Conservation (phyloP, 2,113 vertebrate genomes). For the Cavia porcellus region DNA sequence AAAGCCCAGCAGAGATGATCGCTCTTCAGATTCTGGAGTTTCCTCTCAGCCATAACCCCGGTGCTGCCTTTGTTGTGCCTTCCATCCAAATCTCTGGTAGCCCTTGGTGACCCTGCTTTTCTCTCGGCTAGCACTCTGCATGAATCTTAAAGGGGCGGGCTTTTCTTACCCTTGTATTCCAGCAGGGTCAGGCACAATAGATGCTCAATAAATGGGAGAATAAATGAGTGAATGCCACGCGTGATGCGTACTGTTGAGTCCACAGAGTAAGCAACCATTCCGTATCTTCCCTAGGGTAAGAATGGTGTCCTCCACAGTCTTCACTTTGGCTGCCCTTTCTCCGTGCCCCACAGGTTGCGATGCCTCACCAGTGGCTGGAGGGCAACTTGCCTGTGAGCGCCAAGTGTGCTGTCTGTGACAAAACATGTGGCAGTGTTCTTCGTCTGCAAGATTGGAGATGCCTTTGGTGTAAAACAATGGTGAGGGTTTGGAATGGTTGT, state of each 20-base stretch:
- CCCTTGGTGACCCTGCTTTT: background rate
- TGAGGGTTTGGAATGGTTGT: constrained; percentile 80
- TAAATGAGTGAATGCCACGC: background rate
- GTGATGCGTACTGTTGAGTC: fast-evolving
- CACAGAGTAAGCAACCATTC: background rate
- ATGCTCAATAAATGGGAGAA: background rate
- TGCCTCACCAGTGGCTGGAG: constrained; percentile 99
- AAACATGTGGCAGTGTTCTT: constrained; percentile 98
- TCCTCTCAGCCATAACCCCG: background rate
- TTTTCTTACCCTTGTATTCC: background rate
- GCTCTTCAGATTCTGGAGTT: background rate
- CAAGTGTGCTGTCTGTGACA: constrained; percentile 98
- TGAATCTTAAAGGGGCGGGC: background rate
- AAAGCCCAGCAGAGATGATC: background rate
- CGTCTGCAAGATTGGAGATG: constrained; percentile 99
- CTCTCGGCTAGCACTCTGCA: background rate
- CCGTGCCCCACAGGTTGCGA: constrained; percentile 91
- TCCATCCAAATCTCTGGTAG: background rate
- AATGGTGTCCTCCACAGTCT: background rate
- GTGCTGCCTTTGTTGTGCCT: background rate
- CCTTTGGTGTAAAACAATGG: constrained; percentile 99
- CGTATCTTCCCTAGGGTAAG: background rate
- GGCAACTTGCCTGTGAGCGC: constrained; percentile 98
- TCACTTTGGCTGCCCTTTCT: background rate
- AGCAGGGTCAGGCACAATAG: background rate